Base-by-base conservation (phyloP, 2,797 vertebrate genomes). In the Mionectes olivaceus region DNA sequence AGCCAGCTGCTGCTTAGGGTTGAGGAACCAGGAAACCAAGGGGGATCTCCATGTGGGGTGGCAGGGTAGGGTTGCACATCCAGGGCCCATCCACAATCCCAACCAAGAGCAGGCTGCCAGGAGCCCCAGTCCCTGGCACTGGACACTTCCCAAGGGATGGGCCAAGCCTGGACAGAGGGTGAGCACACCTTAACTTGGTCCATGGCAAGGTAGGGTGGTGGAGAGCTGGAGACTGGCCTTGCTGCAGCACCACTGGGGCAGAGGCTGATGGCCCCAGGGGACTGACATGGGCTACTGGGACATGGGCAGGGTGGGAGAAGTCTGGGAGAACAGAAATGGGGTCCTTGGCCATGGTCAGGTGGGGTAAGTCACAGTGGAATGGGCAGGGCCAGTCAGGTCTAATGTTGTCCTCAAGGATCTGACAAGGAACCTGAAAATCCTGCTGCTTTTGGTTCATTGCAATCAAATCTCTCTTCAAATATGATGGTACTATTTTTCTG, bases 11-110 rank as follows among this genome's bases (percentile, higher is more conserved):
- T 5, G 4, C 10, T 64, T 11, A 35, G 13, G 14, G 2, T 11
- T 33, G 32, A 7, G n/a, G 11, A 60, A 37, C 3, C 25, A 85
- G 11, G 32, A 68, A 47, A 2, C 14, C 4, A 1, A 0, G 13
- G 5, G 3, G 10, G 4, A 0, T 57, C 3, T 22, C 16, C 30
- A 15, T 17, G 7, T 7, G 0, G 1, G 5, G 11, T 53, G 10
- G 5, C 8, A 53, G 11, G 6, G 9, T 3, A 14, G 21, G 3
- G 11, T 41, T 8, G 60, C 35, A 24, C 7, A 55, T 9, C 10
- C 37, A 57, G 18, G 33, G 3, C 7, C 16, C 3, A 4, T 30
- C 5, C 37, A 35, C 3, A 15, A 27, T 23, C 18, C 13, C 39
- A 70, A 0, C 5, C 13, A 65, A 28, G 12, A 63, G 6, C 1